Base-by-base conservation (phyloP, 2,888 invertebrate species). In the Polydrusus pterygomalis region DNA sequence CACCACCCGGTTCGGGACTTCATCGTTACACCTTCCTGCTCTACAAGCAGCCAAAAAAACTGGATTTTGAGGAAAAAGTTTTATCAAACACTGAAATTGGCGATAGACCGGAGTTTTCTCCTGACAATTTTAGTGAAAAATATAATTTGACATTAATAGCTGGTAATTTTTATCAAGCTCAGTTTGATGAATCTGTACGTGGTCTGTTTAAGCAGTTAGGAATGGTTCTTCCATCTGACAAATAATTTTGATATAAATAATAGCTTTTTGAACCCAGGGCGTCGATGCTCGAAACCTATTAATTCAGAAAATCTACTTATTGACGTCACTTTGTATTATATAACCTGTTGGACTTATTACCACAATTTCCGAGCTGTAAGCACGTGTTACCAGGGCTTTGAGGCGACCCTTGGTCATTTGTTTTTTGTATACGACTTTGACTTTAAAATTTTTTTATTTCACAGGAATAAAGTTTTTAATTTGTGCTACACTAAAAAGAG, bases 11-110 rank as follows among this genome's bases (percentile, higher is more conserved):
- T 25, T 86, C 86, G 2, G 93, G 93, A n/a, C 87, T 93, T 11
- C 94, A 94, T 86, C 91, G 94, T 49, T 95, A 94, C 82, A 90
- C 94, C n/a, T 93, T 91, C 85, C 83, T 94, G 62, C 84, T 93
- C 13, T 87, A 86, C 78, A 85, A 86, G 8, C 34, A 34, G 34
- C 34, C 34, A 9, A 34, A 34, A 10, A 34, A 34, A 34, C 34
- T 34, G 2, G 77, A 86, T 25, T 86, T 85, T 47, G 81, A 82
- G 63, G 85, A 84, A 75, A 65, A 65, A 49, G n/a, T 25, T 49
- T 25, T 49, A 9, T n/a, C n/a, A 17, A n/a, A 47, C 34, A 40
- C 8, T 17, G 65, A 65, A 65, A 30, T 65, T 15, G 65, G 49
- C n/a, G 43, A 40, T 6, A 47, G 65, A 49, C 49, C 25, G 0